Evolutionary conservation across 2,888 invertebrate species (phyloP), one percentile per base, ranked within the genome.

Genomic region (Eumerus sabulonum): DNA sequence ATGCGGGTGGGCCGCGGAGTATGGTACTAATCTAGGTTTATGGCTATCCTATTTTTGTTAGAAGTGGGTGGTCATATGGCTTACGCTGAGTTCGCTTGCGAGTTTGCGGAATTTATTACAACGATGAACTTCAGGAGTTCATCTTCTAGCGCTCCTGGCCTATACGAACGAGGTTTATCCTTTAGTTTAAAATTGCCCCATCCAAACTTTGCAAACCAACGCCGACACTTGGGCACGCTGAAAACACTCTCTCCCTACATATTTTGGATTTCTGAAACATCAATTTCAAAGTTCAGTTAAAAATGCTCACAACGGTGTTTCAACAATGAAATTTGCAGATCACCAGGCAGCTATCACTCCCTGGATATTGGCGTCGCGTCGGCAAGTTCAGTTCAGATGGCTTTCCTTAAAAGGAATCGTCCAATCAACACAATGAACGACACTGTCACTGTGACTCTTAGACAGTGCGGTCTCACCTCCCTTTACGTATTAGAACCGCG

Each of bases 121-220:
- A 35, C 14, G 9, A 13, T 51, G 35, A 13, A 50, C 50, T 50
- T 35, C 9, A 27, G 27, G 27, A 35, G 14, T 9, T 51, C 36
- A 9, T 36, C 5, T 13, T 35, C 9, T 51, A 51, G 3, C 47
- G 16, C 18, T 18, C 18, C 18, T 18, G 18, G 18, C 18, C 47
- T 47, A 47, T 18, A 9, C 18, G 47, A 47, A 18, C 17, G 9
- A 47, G 12, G 18, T 47, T 18, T 9, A 47, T 47, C 11, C 18
- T 47, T 18, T 47, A 47, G 9, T 1, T 18, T 7, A 18, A 47
- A 47, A 47, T 47, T 3, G 17, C 11, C 12, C 16, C 18, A 17
- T 18, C 18, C 18, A 17, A 11, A 47, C 47, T 12, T 47, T 47
- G 47, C 47, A 18, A 47, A 47, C 7, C 47, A 47, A 47, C 47